Evolutionary conservation across 2,888 invertebrate genomes (phyloP).

Genomic region (Diarsia dahlii): DNA sequence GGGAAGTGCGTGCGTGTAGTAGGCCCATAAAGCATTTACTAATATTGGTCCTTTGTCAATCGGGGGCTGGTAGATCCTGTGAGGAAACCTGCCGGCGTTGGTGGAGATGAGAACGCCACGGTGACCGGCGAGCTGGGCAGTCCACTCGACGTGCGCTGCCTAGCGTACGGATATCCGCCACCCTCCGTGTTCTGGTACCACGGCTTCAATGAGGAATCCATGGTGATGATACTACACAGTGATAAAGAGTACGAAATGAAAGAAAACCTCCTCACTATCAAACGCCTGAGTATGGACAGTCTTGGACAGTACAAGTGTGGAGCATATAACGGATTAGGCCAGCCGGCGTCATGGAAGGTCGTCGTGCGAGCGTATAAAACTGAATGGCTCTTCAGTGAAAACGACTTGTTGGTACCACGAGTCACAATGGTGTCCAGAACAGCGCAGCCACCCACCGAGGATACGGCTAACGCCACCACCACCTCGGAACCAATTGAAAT

Average conservation of each 20-base stretch:
- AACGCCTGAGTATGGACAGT: constrained; percentile 92
- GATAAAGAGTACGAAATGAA: constrained; percentile 93
- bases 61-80: constrained; percentile 90
- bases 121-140: constrained; percentile 93
- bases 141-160: constrained; percentile 93
- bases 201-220: constrained; percentile 92
- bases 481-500: neutral
- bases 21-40: too few relatives aligned
- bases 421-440: constrained; percentile 45
- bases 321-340: constrained; percentile 95
- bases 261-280: constrained; percentile 94
- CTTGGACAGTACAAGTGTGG: constrained; percentile 97
- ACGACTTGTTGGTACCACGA: constrained; percentile 57
- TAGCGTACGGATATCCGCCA: constrained; percentile 95
- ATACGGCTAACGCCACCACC: constrained; percentile 54
- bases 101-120: constrained; percentile 92
- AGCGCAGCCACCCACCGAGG: constrained; percentile 61
- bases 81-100: constrained; percentile 91
- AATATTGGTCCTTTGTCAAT: too few relatives aligned
- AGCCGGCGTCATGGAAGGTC: constrained; percentile 94
- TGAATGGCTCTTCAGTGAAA: constrained; percentile 85
- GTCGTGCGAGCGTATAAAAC: constrained; percentile 94
- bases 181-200: constrained; percentile 97
- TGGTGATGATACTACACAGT: constrained; percentile 94
- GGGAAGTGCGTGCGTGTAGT: too few relatives aligned